Base-by-base conservation (phyloP, 1,140 invertebrate species). In the Chlorops oryzae region DNA sequence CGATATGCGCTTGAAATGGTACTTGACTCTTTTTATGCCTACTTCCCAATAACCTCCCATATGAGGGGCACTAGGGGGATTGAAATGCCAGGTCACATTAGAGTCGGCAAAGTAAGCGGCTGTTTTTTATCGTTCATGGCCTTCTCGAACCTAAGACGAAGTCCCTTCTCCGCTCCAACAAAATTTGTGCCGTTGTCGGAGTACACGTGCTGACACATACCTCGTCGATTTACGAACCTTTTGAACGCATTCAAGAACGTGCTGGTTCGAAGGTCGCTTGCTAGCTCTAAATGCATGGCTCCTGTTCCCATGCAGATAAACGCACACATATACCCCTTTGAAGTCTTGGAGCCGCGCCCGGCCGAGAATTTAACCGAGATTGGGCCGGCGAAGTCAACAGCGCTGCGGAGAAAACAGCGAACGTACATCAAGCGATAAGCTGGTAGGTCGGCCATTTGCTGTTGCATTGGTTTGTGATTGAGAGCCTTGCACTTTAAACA, bases 41-140 rank as follows among this genome's bases (percentile, higher is more conserved):
- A 57, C 47, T 47, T 74, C 70, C 62, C 65, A 74, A 13, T 65
- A 50, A 18, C 70, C 71, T 25, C 68, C 65, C 42, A 65, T 62
- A 51, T 73, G 62, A 2, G 65, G 60, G 18, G 52, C 52, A 23
- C 27, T 23, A 9, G 52, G 47, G 13, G 46, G 52, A 23, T 23
- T 44, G 12, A 49, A 54, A 27, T 48, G 46, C 54, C 59, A 45
- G 50, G 35, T 7, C n/a, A 47, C 59, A 55, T 24, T 56, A 54
- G 25, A 48, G n/a, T 59, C 47, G 37, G 42, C 39, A 24, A 24
- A 15, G 34, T n/a, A 37, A 23, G 23, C 21, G 10, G 41, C 18
- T 32, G 42, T 40, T 15, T 40, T 20, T 47, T 23, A n/a, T 52
- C 46, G 13, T 50, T 23, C 7, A 35, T 27, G 7, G 25, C 22